Conservation (phyloP, 2,888 invertebrate genomes). For the Hirtodrosophila duncani region DNA sequence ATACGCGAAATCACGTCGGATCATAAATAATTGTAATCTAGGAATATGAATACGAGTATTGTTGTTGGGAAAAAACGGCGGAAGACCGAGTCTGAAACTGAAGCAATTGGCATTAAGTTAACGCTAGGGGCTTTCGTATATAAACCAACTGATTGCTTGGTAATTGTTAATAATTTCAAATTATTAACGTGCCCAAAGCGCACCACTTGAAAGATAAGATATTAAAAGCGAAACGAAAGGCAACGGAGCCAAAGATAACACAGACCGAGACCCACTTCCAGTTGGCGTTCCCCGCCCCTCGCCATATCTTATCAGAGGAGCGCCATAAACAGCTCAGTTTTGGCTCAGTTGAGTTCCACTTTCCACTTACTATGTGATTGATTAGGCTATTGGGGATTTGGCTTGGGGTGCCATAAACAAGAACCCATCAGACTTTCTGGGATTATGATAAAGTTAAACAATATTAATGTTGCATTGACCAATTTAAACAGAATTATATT, state of each 20-base stretch:
- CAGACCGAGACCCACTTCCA: too few species aligned
- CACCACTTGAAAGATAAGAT: conserved; percentile 34
- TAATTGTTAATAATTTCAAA: conserved; percentile 67
- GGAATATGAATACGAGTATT: too few species aligned
- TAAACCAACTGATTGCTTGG: conserved; percentile 50
- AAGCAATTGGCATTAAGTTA: conserved; percentile 25
- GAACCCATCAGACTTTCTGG: conserved; percentile 19
- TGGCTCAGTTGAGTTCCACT: conserved; percentile 29
- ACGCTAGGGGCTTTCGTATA: conserved; percentile 26
- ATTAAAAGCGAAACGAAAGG: conserved; percentile 22
- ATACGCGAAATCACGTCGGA: too few species aligned
- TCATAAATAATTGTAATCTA: too few species aligned
- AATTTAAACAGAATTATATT: too few species aligned
- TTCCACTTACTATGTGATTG: conserved; percentile 55
- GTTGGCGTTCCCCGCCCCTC: too few species aligned
- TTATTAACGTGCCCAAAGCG: conserved; percentile 44
- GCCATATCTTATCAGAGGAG: conserved; percentile 8
- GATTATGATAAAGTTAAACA: too few species aligned
- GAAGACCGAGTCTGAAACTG: conserved; percentile 9
- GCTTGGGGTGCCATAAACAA: conserved; percentile 34
- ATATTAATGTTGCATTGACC: too few species aligned
- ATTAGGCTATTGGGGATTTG: conserved; percentile 31
- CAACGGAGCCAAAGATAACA: background rate
- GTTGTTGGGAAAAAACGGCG: conserved; percentile 15
- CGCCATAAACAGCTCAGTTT: conserved; percentile 13